Base-by-base conservation (phyloP, 1,140 invertebrate genomes). In the Caerostris extrusa region DNA sequence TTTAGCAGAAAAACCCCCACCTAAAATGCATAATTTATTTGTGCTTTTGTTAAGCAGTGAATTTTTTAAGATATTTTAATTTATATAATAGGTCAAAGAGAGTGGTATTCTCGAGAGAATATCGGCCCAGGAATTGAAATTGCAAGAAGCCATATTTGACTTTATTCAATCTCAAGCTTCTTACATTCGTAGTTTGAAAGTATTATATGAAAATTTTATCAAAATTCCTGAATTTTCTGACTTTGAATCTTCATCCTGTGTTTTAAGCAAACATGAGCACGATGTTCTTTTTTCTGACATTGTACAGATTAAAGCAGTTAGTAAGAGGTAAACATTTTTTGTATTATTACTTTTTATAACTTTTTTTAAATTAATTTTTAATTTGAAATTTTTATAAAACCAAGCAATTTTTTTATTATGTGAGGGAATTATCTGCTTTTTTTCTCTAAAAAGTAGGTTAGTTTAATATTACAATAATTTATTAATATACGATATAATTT, bases 81-180 rank as follows among this genome's bases (percentile, higher is more conserved):
- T 64, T 58, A 92, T 98, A 98, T 0, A 4, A n/a, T 77, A 96
- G 96, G 96, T 97, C 7, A 95, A 95, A 94, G 93, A 95, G 6
- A 96, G 96, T 94, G 96, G 96, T 94, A 94, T 96, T 95, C 71
- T 96, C 97, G 97, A 97, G 95, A 97, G 97, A 4, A 96, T 98
- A 71, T 97, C 97, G 60, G 96, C 97, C 10, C 97, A 97, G 6
- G 97, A 98, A 95, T 97, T 97, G 95, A 98, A 98, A 95, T 96
- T 98, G 2, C 98, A 99, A 96, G 98, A 99, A 96, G 98, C 98
- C 19, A 98, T 98, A 96, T 99, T 99, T 96, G 98, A 99, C 96
- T 98, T 99, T 87, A 97, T 99, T 55, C 99, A 98, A 0, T 99
- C 98, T 0, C 99, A 99, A 96, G 98, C 99, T 0, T 99, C 98